Conservation (phyloP, 2,797 vertebrate species). For the Buphagus erythrorhynchus region DNA sequence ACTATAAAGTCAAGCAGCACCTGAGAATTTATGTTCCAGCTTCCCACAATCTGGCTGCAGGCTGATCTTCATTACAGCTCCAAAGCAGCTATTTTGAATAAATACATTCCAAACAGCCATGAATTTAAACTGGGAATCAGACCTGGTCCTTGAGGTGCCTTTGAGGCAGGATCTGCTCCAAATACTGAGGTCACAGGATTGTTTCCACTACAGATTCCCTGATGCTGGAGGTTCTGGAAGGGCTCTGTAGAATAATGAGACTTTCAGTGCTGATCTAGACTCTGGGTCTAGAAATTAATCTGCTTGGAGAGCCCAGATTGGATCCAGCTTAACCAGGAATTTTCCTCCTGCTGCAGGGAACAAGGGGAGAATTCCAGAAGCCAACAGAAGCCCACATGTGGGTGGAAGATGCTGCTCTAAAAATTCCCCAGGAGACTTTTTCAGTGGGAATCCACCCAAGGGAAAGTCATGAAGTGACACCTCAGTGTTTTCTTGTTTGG, state of each 20-base stretch:
- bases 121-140: background rate
- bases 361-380: background rate
- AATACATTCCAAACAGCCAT: background rate
- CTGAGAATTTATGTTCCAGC: background rate
- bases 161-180: background rate
- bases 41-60: background rate
- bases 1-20: background rate
- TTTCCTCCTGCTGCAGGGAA: background rate
- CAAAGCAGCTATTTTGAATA: constrained; percentile 9
- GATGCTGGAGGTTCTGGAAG: background rate
- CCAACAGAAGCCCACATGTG: fast-evolving
- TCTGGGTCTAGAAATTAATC: background rate
- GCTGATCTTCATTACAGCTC: background rate
- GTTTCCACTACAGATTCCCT: background rate
- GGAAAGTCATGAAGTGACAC: background rate
- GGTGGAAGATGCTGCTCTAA: background rate
- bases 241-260: background rate
- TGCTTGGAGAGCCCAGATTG: background rate
- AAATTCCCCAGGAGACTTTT: background rate
- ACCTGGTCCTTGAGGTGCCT: background rate
- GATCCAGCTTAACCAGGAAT: background rate
- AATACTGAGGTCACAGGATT: background rate
- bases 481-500: background rate
- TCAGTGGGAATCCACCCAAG: background rate
- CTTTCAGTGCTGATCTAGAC: background rate